Conservation (phyloP, 1,140 invertebrate species). For the Philotrypesis tridentata region DNA sequence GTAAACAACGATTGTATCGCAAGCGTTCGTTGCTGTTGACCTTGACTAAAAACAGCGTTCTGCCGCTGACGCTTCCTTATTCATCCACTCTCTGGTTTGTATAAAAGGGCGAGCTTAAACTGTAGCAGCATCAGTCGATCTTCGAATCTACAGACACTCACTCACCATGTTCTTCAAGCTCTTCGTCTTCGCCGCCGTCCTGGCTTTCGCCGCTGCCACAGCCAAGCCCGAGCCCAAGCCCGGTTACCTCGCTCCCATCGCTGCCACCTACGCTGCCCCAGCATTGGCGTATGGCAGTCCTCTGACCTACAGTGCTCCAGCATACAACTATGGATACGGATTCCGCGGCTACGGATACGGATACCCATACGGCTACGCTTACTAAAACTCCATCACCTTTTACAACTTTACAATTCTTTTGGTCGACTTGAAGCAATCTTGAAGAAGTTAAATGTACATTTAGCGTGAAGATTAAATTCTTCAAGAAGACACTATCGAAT, state of each 20-base stretch:
- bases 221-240: background rate
- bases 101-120: background rate
- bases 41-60: background rate
- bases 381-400: background rate
- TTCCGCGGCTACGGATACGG: background rate
- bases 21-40: background rate
- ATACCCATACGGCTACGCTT: background rate
- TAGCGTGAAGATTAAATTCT: background rate
- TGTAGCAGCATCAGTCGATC: conserved; percentile 4
- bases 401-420: too few relatives aligned
- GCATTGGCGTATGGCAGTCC: background rate
- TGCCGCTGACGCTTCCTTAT: background rate
- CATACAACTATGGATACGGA: background rate
- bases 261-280: background rate
- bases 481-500: background rate
- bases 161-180: conserved; percentile 37
- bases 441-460: too few relatives aligned
- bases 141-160: background rate
- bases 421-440: too few relatives aligned
- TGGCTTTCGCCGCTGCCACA: conserved; percentile 3
- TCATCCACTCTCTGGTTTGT: background rate
- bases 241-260: background rate
- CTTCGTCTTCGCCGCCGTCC: conserved; percentile 21
- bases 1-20: too few relatives aligned
- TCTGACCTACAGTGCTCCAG: background rate